Evolutionary conservation across 1,140 invertebrate species (phyloP).

Genomic region (Brachystomella parvula): DNA sequence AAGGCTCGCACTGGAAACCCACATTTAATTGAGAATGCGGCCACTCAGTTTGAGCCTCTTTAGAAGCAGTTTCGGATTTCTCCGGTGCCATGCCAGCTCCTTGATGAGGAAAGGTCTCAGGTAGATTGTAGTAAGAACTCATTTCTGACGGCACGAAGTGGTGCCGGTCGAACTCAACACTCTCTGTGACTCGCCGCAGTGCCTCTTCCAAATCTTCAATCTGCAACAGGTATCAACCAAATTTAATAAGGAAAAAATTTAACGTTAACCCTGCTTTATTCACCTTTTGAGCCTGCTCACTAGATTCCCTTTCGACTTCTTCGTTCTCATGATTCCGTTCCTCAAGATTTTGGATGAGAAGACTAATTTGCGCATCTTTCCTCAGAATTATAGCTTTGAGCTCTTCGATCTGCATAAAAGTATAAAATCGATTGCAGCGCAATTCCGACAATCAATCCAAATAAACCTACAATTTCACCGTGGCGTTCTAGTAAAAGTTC

Average conservation of each 20-base stretch:
- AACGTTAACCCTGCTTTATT: background rate
- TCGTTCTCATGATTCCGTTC: background rate
- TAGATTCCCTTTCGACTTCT: background rate
- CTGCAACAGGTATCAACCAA: background rate
- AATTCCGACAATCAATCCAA: background rate
- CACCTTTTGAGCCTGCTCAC: background rate
- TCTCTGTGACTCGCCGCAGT: background rate
- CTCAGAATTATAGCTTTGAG: background rate
- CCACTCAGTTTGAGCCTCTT: background rate
- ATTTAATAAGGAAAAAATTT: background rate
- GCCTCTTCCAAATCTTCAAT: background rate
- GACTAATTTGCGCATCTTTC: background rate
- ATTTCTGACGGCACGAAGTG: background rate
- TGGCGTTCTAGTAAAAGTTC: background rate
- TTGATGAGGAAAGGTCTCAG: background rate
- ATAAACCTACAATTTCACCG: background rate
- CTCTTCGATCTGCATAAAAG: conserved; percentile 5
- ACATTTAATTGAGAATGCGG: background rate
- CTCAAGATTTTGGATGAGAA: background rate
- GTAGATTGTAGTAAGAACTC: background rate
- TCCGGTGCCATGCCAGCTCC: background rate
- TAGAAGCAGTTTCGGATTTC: background rate
- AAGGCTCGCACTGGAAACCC: background rate
- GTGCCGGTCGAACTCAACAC: background rate
- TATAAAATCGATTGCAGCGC: background rate